These are phyloP conservation scores for Halcyon malimbica DNA, from an alignment of 2,113 vertebrate genomes.

Conservation along the genomic window DNA sequence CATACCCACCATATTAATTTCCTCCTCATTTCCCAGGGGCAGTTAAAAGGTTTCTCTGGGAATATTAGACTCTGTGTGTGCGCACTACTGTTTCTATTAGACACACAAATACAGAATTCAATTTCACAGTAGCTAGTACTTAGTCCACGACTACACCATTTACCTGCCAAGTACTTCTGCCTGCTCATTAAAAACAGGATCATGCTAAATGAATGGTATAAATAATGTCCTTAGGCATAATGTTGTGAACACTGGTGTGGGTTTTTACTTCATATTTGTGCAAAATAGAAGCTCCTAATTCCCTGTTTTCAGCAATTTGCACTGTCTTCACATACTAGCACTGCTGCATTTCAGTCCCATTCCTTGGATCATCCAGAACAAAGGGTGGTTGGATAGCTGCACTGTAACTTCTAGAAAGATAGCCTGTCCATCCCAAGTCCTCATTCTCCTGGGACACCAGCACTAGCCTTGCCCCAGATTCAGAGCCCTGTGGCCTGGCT, in stretches of 20 bases:
- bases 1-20: background rate
- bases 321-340: background rate
- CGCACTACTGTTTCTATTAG: background rate
- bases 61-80: background rate
- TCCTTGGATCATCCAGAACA: background rate
- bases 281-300: background rate
- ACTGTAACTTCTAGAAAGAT: background rate
- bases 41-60: background rate
- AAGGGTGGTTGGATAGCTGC: background rate
- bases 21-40: conserved; percentile 1
- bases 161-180: conserved; percentile 29
- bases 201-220: background rate
- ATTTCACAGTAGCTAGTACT: conserved; percentile 20
- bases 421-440: rapidly evolving
- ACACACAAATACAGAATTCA: conserved; percentile 5
- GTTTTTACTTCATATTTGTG: background rate
- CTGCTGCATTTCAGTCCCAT: background rate
- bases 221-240: background rate
- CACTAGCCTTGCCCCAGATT: background rate
- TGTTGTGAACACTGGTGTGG: background rate
- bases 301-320: background rate
- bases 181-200: conserved; percentile 29
- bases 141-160: background rate
- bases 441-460: background rate
- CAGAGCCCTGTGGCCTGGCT: background rate